Evolutionary conservation across 2,888 invertebrate species (phyloP), one percentile per base, ranked within the genome.

Genomic region (Diploptera punctata): DNA sequence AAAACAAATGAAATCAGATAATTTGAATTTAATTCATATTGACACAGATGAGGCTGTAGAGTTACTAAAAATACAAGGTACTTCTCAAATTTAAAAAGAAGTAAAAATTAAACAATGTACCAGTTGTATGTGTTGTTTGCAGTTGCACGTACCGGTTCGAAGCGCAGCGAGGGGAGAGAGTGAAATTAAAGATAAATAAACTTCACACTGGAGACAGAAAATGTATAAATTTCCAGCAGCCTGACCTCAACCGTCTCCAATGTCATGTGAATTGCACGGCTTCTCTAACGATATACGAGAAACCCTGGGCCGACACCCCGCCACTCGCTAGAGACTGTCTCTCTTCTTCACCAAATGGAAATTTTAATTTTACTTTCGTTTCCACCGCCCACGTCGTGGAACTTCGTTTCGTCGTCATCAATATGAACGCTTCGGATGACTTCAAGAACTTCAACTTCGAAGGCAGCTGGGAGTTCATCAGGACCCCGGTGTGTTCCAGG

Each of bases 71-170:
- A n/a, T n/a, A n/a, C n/a, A n/a, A n/a, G n/a, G n/a, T n/a, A n/a
- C n/a, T n/a, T n/a, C n/a, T n/a, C n/a, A n/a, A n/a, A n/a, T n/a
- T n/a, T n/a, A n/a, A n/a, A n/a, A n/a, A n/a, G n/a, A n/a, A n/a
- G n/a, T n/a, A n/a, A n/a, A n/a, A n/a, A n/a, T n/a, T n/a, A n/a
- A n/a, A n/a, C n/a, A n/a, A n/a, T n/a, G n/a, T n/a, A n/a, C n/a
- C n/a, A n/a, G n/a, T n/a, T n/a, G n/a, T n/a, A n/a, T n/a, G n/a
- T n/a, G n/a, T n/a, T 33, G 33, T 33, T 84, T 86, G 67, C 86
- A 93, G 92, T 79, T 97, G 97, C 83, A 88, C 92, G 60, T 95
- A 95, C 82, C 91, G 94, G 61, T 95, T 95, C 80, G 94, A 95
- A 83, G 95, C 92, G 0, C 91, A 92, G 79, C 90, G 91, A 68